These are phyloP conservation scores for Tiphia femorata DNA, from an alignment of 2,888 invertebrate species.

Conservation along the genomic window DNA sequence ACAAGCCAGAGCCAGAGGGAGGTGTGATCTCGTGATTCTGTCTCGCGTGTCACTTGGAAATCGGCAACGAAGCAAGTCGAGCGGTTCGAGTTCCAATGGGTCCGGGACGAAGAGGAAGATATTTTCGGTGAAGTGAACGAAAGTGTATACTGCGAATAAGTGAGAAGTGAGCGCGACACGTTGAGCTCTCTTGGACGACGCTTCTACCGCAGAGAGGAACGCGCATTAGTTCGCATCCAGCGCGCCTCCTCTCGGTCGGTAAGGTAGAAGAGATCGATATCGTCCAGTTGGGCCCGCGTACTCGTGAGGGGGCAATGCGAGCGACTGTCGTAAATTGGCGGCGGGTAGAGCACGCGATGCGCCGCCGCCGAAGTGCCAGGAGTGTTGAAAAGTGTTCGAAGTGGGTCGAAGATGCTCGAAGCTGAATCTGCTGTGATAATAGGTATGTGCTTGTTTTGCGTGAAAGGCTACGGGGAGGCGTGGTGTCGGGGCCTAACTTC, in stretches of 20 bases:
- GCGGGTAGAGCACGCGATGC: not conserved
- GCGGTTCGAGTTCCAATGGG: no score
- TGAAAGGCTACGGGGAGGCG: not conserved
- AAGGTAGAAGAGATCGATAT: not conserved
- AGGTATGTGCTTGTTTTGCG: not conserved
- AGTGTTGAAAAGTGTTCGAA: not conserved
- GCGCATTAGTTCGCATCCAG: no score
- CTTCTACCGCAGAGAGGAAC: no score
- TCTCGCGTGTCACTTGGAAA: no score
- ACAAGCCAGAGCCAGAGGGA: no score
- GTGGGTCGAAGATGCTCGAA: not conserved
- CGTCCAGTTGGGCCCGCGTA: not conserved
- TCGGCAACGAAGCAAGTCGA: no score
- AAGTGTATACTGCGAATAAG: no score
- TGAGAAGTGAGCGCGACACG: no score
- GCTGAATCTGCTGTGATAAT: slow-evolving; percentile 1
- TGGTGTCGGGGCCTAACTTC: not conserved
- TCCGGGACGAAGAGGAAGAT: no score
- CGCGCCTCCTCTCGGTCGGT: not conserved
- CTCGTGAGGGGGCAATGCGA: not conserved
- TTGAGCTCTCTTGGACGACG: not conserved
- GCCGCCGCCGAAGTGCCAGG: not conserved
- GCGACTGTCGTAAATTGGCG: not conserved
- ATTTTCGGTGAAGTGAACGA: no score
- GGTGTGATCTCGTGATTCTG: no score